Evolutionary conservation across 2,797 vertebrate species (phyloP).

Genomic region (Lates japonicus): DNA sequence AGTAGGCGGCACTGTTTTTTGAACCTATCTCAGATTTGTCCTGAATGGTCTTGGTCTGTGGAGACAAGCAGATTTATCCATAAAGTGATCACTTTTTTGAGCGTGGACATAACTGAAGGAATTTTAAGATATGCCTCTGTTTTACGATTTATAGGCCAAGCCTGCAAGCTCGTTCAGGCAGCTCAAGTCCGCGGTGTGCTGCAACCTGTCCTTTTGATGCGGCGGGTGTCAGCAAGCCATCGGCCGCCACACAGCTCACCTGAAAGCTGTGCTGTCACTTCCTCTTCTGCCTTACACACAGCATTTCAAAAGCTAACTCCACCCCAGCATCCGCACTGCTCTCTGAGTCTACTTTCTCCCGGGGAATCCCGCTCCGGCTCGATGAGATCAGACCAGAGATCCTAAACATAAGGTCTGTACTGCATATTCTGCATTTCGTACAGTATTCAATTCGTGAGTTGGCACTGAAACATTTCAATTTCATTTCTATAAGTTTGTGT

Average conservation of each 20-base stretch:
- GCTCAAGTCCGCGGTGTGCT: too few species aligned
- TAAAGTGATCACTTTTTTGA: not conserved
- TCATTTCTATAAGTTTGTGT: not conserved
- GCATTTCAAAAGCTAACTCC: too few species aligned
- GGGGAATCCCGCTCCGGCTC: too few species aligned
- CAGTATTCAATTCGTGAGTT: not conserved
- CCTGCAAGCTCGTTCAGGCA: not conserved
- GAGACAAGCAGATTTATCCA: too few species aligned
- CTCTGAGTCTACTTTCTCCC: too few species aligned
- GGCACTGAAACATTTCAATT: not conserved
- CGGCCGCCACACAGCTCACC: too few species aligned
- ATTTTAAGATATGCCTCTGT: not conserved
- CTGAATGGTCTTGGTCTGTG: too few species aligned
- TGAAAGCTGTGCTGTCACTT: too few species aligned
- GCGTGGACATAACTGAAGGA: not conserved
- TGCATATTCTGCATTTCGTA: not conserved
- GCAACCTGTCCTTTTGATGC: too few species aligned
- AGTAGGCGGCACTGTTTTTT: not conserved
- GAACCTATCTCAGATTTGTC: not conserved
- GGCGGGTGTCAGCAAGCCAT: too few species aligned
- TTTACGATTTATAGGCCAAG: not conserved
- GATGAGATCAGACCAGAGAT: not conserved
- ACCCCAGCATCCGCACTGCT: too few species aligned
- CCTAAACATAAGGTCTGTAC: not conserved
- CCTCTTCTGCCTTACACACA: too few species aligned